phyloP scores from a whole-genome alignment of 2,797 vertebrate genomes.

The Ptychadena robeensis region DNA sequence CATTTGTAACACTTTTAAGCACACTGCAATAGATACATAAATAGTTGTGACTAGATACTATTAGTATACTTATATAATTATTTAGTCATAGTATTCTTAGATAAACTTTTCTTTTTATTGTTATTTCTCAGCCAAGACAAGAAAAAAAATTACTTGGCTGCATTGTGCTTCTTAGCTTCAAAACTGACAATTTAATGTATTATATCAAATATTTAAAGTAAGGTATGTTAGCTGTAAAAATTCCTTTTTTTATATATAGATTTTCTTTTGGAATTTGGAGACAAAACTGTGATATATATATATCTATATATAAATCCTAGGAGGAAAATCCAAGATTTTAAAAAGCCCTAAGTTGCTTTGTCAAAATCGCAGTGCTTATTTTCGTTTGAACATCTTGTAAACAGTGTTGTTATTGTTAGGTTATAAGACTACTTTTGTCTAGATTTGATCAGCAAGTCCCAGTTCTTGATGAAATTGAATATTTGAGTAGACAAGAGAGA shows the following conservation, averaged over 20 bases:
- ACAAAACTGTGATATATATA: slow-evolving; percentile 62
- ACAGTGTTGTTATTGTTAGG: slow-evolving; percentile 3
- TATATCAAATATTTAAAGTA: slow-evolving; percentile 44
- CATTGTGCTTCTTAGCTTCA: slow-evolving; percentile 50
- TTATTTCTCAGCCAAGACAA: slow-evolving; percentile 43
- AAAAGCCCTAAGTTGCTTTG: slow-evolving; percentile 26
- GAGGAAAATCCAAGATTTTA: slow-evolving; percentile 24
- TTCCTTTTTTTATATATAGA: slow-evolving; percentile 22
- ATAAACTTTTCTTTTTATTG: slow-evolving; percentile 33
- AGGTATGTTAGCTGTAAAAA: slow-evolving; percentile 43
- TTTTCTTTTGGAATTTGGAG: slow-evolving; percentile 40
- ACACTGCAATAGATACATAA: slow-evolving; percentile 61
- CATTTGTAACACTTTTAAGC: slow-evolving; percentile 60
- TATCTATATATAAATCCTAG: slow-evolving; percentile 22
- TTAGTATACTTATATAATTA: slow-evolving; percentile 57
- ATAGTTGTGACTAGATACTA: slow-evolving; percentile 54
- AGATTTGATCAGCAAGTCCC: slow-evolving; percentile 13
- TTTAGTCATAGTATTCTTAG: slow-evolving; percentile 56
- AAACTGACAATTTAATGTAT: slow-evolving; percentile 51
- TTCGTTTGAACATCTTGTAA: slow-evolving; percentile 31
- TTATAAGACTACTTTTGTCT: slow-evolving; percentile 1
- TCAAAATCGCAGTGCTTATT: slow-evolving; percentile 32
- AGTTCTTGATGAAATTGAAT: slow-evolving; percentile 2
- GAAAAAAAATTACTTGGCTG: slow-evolving; percentile 32
- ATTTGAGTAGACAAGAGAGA: slow-evolving; percentile 20